Base-by-base conservation (phyloP, 2,113 vertebrate species). In the Paralichthys olivaceus region DNA sequence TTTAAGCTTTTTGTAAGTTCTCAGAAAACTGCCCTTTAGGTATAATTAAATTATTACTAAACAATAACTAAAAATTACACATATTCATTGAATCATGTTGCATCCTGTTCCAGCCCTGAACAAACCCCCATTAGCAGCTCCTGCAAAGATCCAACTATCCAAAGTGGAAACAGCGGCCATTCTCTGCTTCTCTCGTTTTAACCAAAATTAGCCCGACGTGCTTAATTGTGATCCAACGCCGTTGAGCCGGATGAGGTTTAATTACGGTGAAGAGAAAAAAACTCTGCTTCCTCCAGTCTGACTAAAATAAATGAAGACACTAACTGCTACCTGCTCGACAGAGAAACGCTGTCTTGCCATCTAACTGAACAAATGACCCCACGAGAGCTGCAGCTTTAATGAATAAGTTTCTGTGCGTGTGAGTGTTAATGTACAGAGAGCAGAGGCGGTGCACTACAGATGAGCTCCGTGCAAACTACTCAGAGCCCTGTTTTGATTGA, bases 401-500 rank as follows among this genome's bases (percentile, higher is more conserved):
- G 47, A 61, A 68, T 26, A 40, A 1, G 1, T 53, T 60, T 75
- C 22, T 58, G 53, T 37, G 19, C 49, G 25, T 57, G 47, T 17
- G 53, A 12, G 23, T 60, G 58, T 11, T 60, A 60, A 59, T 59
- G 57, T 22, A 49, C 45, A 5, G 45, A 49, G 45, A 49, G 15
- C 23, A n/a, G 12, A 77, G 22, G 9, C 26, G 58, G 47, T 58
- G 63, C 14, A 32, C 32, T 49, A 19, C 13, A 68, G 60, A 20
- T 51, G 43, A 37, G 25, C 40, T 64, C 34, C 49, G n/a, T 61
- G 49, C 9, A 51, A 40, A 64, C 8, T 4, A 13, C 60, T 66
- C 14, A 75, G 65, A 86, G 77, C 47, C 26, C 55, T 69, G 61
- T 79, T 78, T 69, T 79, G 60, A 87, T 67, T 81, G 70, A 68